Evolutionary conservation across 2,888 invertebrate genomes (phyloP).

Genomic region (Caenorhabditis sp.): DNA sequence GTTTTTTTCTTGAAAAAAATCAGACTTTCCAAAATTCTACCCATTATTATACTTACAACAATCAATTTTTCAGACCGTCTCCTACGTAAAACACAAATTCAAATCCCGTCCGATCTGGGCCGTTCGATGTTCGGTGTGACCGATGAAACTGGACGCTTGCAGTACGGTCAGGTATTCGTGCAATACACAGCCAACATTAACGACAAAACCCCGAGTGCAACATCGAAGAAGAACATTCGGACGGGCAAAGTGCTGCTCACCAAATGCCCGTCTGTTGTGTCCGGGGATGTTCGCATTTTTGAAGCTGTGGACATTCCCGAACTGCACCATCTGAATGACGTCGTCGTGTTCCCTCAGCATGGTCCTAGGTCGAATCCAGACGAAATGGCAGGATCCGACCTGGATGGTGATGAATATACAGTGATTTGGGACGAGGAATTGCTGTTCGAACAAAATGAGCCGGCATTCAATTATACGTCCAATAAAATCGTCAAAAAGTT

Average conservation of each 20-base stretch:
- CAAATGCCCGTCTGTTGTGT: slow-evolving; percentile 73
- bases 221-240: slow-evolving; percentile 4
- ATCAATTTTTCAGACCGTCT: slow-evolving; percentile 21
- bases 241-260: slow-evolving; percentile 71
- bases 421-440: slow-evolving; percentile 71
- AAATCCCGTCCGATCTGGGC: slow-evolving; percentile 38
- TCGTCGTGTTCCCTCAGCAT: slow-evolving; percentile 72
- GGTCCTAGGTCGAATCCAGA: slow-evolving; percentile 72
- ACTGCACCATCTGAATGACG: slow-evolving; percentile 70
- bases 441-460: slow-evolving; percentile 66
- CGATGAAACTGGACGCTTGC: slow-evolving; percentile 63
- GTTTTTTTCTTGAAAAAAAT: no score
- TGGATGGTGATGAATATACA: slow-evolving; percentile 73
- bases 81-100: slow-evolving; percentile 43
- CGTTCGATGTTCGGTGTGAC: slow-evolving; percentile 66
- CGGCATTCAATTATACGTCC: slow-evolving; percentile 49
- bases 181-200: slow-evolving; percentile 54
- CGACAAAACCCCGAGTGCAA: slow-evolving; percentile 14
- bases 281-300: slow-evolving; percentile 72
- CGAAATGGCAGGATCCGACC: slow-evolving; percentile 73
- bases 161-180: slow-evolving; percentile 64
- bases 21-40: no score
- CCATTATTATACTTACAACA: no score
- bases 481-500: slow-evolving; percentile 8
- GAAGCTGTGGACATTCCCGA: slow-evolving; percentile 66